Percentiles rank a stretch among this genome's conserved stretches.
Conservation (phyloP, 2,113 vertebrate genomes). For the Ornithorhynchus anatinus region DNA sequence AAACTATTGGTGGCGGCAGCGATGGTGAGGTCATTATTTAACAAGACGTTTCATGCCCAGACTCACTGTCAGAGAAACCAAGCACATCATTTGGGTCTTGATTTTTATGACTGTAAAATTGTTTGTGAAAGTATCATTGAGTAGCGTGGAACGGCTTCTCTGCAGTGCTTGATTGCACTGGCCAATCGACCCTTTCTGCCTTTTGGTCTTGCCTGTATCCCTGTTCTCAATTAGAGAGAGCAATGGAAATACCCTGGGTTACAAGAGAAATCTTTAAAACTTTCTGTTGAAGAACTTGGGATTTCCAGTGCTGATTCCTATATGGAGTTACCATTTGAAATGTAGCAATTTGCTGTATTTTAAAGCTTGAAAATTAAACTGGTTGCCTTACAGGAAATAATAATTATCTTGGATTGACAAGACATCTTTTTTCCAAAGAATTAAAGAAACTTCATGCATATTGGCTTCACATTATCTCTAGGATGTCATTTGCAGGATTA, state of each 20-base stretch:
- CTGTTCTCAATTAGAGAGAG: too few relatives aligned
- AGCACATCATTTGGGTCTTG: not conserved
- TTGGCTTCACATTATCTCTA: too few relatives aligned
- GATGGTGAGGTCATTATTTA: not conserved
- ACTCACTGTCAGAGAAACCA: not conserved
- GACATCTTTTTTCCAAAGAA: too few relatives aligned
- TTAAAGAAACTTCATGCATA: too few relatives aligned
- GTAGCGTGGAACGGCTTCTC: not conserved
- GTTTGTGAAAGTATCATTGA: not conserved
- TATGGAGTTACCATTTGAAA: not conserved
- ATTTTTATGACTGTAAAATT: not conserved
- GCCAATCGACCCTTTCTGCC: not conserved
- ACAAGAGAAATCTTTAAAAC: not conserved
- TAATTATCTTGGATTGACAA: not conserved
- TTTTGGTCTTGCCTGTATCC: too few relatives aligned
- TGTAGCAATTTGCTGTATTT: not conserved
- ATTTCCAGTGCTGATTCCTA: not conserved
- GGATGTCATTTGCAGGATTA: too few relatives aligned
- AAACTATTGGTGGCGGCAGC: slow-evolving; percentile 1
- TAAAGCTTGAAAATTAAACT: not conserved
- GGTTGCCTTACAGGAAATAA: not conserved
- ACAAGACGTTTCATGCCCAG: not conserved
- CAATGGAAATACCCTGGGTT: slow-evolving; percentile 1
- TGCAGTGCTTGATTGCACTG: not conserved
- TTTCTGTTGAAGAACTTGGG: slow-evolving; percentile 5